phyloP scores from a whole-genome alignment of 2,113 vertebrate genomes.

The Guaruba guarouba region DNA sequence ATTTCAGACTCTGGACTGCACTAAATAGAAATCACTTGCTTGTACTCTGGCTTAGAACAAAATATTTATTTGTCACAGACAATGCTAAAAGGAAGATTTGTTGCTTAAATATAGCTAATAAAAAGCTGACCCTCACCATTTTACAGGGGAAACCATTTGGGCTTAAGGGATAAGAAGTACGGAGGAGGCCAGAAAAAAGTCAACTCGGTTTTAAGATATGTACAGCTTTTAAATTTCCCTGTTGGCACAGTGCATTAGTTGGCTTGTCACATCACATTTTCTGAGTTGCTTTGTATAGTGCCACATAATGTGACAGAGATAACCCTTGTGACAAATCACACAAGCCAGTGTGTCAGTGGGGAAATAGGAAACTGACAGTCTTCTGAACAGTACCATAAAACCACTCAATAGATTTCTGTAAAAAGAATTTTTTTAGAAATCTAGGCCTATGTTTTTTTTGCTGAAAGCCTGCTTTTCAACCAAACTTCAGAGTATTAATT shows the following conservation, averaged over 20 bases:
- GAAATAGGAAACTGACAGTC: slow-evolving; percentile 26
- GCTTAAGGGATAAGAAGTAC: neutral
- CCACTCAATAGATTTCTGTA: neutral
- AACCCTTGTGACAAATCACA: slow-evolving; percentile 39
- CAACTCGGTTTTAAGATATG: neutral
- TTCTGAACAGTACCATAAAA: slow-evolving; percentile 18
- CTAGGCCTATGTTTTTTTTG: neutral
- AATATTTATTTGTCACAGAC: neutral
- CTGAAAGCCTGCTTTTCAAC: neutral
- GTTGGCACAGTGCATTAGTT: neutral
- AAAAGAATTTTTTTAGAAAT: neutral
- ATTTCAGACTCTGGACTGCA: neutral
- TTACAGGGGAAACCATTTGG: neutral
- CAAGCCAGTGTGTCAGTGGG: neutral
- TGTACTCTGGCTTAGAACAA: neutral
- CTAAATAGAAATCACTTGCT: neutral
- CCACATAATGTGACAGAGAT: slow-evolving; percentile 1
- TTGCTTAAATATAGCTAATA: neutral
- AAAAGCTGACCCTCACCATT: neutral
- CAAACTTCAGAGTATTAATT: neutral
- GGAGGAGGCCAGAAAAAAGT: neutral
- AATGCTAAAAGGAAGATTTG: neutral
- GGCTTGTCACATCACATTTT: slow-evolving; percentile 46
- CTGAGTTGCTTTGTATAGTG: slow-evolving; percentile 26
- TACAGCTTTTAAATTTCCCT: slow-evolving; percentile 21